Evolutionary conservation across 2,888 invertebrate species (phyloP), one percentile per base, ranked within the genome.

Genomic region (Lasioglossum vierecki): DNA sequence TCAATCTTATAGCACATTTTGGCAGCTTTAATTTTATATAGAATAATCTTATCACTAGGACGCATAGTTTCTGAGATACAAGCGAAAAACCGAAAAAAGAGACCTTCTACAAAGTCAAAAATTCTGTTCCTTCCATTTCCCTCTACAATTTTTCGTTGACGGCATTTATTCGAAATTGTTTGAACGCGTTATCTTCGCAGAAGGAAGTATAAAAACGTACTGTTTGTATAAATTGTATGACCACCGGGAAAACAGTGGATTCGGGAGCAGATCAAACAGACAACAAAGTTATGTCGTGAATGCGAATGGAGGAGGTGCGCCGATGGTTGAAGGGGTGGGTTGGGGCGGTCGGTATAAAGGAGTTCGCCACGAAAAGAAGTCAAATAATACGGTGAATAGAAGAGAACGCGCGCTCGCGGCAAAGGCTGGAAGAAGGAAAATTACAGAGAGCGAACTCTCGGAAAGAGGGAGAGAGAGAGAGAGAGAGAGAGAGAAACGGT

Each of bases 371-470:
- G 66, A 41, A 72, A 77, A 83, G 83, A 83, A 73, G 72, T 68
- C 26, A 44, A 83, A 76, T 77, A 76, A 76, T 73, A 66, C 83
- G 22, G n/a, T 57, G 77, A 77, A 83, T 83, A 22, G 71, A 49
- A n/a, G 72, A 57, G 68, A 72, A 68, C 39, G 26, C 53, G 8
- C 1, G 49, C 6, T 18, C 18, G 18, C 26, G 63, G 76, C 35
- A 30, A 66, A 76, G 39, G 72, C 44, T 15, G 53, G 30, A 30
- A 30, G 72, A 73, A 77, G 46, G 73, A 49, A 60, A 83, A 83
- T 83, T 83, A 57, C 39, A 60, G 72, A 57, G 46, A 57, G 57
- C n/a, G 73, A 77, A 60, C 73, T 57, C 39, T n/a, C n/a, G 57
- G n/a, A 11, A 1, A 46, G 46, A 1, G 35, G 3, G 2, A 35